Base-by-base conservation (phyloP, 92 coral and sea anemone species). In the Palythoa heliodiscus region DNA sequence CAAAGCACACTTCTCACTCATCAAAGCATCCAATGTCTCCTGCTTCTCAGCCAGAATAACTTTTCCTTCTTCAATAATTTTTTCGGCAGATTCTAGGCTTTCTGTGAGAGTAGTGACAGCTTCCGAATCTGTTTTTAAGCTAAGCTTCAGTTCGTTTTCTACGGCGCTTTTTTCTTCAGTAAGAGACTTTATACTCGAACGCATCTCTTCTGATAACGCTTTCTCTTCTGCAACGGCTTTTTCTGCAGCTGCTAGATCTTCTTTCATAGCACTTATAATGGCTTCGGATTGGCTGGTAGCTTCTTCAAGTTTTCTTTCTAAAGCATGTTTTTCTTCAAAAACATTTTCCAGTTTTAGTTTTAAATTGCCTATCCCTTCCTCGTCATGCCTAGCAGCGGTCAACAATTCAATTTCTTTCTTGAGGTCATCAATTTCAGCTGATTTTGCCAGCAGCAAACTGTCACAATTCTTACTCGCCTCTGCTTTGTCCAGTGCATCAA, bases 381-480 rank as follows among this genome's bases (percentile, higher is more conserved):
- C 35, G 35, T 29, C 35, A 29, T 29, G 35, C 35, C 35, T 29
- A 29, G 35, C 35, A 0, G 35, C 35, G 35, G 35, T 29, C 35
- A 29, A 29, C 35, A 25, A 2, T 16, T 76, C 69, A 35, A 76
- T 23, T 23, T 76, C 82, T 54, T 76, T 76, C 66, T 55, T 76
- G 15, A 76, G 40, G 47, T 52, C 67, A 22, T 76, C 82, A 1
- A 76, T 55, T 76, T 76, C 82, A 7, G 64, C 82, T 19, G 82
- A 54, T 66, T 76, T 76, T 55, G 82, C 82, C 67, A 52, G 9
- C 24, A 76, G 63, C 40, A 76, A 52, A 55, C 48, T 22, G 11
- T 76, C 82, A 19, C 69, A 64, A 52, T 76, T 76, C 82, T 76
- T 76, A 55, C 69, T 63, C 7, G 53, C 35, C 25, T 76, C 82